Base-by-base conservation (phyloP, 2,113 vertebrate genomes). In the Athene cunicularia region DNA sequence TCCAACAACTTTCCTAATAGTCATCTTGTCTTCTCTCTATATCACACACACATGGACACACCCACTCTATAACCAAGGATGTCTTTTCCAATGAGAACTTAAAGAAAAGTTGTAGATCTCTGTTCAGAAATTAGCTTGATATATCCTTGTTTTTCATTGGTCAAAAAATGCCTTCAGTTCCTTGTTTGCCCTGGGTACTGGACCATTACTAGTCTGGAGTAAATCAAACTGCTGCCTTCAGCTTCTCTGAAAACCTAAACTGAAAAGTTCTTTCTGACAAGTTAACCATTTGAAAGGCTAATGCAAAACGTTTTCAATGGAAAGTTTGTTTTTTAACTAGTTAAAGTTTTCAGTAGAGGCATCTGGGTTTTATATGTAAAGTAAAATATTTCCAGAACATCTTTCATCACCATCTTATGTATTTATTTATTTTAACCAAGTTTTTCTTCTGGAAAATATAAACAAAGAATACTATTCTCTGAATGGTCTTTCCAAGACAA, bases 141-240 rank as follows among this genome's bases (percentile, higher is more conserved):
- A n/a, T n/a, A 17, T 21, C 21, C 12, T 39, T 52, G 8, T 1
- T 43, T 88, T 89, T 49, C 16, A 43, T 4, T 43, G 18, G 16
- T 20, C 1, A 35, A 60, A 76, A 72, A 37, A 30, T 10, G 6
- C 7, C 62, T 73, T 56, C 23, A 24, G 27, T 32, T 67, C 55
- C 11, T 86, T 77, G 41, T 53, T 77, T 73, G 22, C 41, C 10
- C 47, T 52, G 35, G 13, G 19, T 68, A 33, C 26, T 73, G 18
- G 11, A 26, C 11, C 0, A 0, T 60, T 62, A 19, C 37, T 53
- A 26, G 12, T 8, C 27, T 60, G 26, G 35, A 68, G n/a, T 52
- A 83, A 52, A 56, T 37, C 20, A 64, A 74, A 92, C 39, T 53
- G 12, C 53, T 89, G 76, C 59, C 30, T 79, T 73, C 71, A 82